A percentile compares a stretch with the other conserved stretches of the same genome.
phyloP scores from a whole-genome alignment of 2,888 invertebrate genomes.

The Podabrus alpinus region DNA sequence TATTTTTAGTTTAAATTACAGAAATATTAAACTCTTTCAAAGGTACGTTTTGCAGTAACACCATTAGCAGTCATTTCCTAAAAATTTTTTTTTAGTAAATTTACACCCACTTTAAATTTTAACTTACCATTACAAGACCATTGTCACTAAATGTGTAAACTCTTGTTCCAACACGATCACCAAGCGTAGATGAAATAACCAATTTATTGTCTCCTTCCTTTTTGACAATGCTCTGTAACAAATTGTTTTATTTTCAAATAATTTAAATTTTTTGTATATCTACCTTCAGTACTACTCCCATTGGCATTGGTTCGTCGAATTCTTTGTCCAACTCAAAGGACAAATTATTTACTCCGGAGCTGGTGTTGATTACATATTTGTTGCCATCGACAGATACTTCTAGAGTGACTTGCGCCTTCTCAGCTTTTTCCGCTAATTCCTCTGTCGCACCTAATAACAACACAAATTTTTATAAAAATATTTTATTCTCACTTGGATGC shows the following conservation, averaged over 20 bases:
- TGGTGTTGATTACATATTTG: slow-evolving; percentile 27
- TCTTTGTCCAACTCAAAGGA: slow-evolving; percentile 33
- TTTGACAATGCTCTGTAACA: slow-evolving; percentile 30
- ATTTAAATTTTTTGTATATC: neutral
- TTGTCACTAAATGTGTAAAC: slow-evolving; percentile 28
- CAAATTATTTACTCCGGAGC: slow-evolving; percentile 20
- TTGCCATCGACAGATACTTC: slow-evolving; percentile 36
- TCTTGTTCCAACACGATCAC: slow-evolving; percentile 25
- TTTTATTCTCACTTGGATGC: neutral
- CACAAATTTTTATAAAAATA: neutral
- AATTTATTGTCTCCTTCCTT: slow-evolving; percentile 26
- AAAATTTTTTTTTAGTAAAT: neutral
- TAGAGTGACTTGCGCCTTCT: slow-evolving; percentile 19
- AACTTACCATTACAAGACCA: slow-evolving; percentile 23
- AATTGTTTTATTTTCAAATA: neutral
- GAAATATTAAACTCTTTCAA: neutral
- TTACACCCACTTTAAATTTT: neutral
- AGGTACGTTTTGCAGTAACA: neutral
- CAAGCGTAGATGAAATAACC: slow-evolving; percentile 18
- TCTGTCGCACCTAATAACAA: slow-evolving; percentile 29
- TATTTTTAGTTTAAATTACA: neutral
- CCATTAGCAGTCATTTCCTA: neutral
- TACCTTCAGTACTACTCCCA: slow-evolving; percentile 33
- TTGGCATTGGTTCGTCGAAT: slow-evolving; percentile 30
- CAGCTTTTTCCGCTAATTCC: slow-evolving; percentile 33